Percentiles rank a stretch among this genome's conserved stretches.
Conservation (phyloP, 2,888 invertebrate species). For the Griposia aprilina region DNA sequence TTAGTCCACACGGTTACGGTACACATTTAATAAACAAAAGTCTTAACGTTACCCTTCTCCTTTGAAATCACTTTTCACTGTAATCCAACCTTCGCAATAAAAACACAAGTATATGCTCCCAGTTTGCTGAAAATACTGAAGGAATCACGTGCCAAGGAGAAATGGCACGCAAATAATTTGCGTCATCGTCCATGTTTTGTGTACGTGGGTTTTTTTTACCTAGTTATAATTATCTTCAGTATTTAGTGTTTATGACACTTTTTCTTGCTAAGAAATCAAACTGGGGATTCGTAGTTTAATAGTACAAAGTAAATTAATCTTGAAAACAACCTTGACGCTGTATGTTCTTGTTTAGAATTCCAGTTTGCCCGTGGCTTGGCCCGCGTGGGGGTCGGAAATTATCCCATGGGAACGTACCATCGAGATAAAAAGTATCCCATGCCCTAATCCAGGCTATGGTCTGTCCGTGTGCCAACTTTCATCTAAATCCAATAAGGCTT, state of each 20-base stretch:
- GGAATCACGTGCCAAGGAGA: constrained; percentile 44
- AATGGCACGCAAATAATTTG: constrained; percentile 49
- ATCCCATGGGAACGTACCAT: background rate
- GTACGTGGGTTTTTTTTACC: constrained; percentile 23
- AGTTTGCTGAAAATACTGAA: constrained; percentile 51
- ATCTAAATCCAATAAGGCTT: background rate
- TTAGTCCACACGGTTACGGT: background rate
- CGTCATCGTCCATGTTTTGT: constrained; percentile 50
- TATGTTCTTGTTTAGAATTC: background rate
- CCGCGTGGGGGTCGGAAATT: background rate
- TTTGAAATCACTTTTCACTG: constrained; percentile 13
- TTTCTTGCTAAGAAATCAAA: background rate
- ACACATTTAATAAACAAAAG: background rate
- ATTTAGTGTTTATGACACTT: background rate
- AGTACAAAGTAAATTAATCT: background rate
- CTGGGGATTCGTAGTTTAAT: background rate
- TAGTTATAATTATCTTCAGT: constrained; percentile 14
- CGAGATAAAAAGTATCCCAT: background rate
- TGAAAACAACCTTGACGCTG: background rate
- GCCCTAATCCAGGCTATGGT: background rate
- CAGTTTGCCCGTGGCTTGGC: background rate
- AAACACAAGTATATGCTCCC: constrained; percentile 53
- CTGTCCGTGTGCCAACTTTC: background rate
- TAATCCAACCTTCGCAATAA: constrained; percentile 6
- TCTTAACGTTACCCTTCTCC: background rate